These are phyloP conservation scores for Diadromus collaris DNA, from an alignment of 2,888 invertebrate species.

Conservation along the genomic window DNA sequence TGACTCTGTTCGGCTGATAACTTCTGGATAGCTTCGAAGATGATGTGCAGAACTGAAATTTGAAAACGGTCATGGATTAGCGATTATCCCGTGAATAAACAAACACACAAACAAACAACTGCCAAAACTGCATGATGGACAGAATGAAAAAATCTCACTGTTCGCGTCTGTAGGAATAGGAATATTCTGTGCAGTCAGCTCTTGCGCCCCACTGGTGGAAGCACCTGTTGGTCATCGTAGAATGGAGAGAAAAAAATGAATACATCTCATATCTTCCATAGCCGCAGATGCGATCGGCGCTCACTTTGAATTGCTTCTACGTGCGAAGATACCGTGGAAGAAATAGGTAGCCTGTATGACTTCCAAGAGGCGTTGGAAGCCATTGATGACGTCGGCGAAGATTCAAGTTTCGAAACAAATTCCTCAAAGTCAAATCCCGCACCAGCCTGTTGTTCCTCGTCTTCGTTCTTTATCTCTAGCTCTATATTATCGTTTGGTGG, in stretches of 20 bases:
- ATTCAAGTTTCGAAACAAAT: conserved; percentile 30
- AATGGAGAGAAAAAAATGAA: background rate
- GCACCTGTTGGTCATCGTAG: background rate
- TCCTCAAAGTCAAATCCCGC: conserved; percentile 28
- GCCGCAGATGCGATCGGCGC: background rate
- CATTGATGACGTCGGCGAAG: conserved; percentile 23
- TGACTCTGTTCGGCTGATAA: conserved; percentile 31
- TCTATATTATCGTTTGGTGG: background rate
- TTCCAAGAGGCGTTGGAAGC: conserved; percentile 16
- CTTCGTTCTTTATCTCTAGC: conserved; percentile 5
- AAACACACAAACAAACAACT: too few relatives aligned
- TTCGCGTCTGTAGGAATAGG: conserved; percentile 3
- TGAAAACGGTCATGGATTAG: background rate
- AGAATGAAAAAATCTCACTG: background rate
- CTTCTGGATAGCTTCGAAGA: conserved; percentile 35
- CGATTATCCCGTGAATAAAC: too few relatives aligned
- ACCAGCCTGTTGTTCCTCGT: conserved; percentile 1
- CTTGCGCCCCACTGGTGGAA: background rate
- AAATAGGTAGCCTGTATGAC: background rate
- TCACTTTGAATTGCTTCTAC: conserved; percentile 2
- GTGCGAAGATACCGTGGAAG: background rate
- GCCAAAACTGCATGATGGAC: background rate
- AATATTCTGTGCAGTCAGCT: background rate
- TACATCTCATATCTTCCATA: background rate
- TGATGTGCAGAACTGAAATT: conserved; percentile 19